Base-by-base conservation (phyloP, 2,113 vertebrate genomes). In the Mystacornis crossleyi region DNA sequence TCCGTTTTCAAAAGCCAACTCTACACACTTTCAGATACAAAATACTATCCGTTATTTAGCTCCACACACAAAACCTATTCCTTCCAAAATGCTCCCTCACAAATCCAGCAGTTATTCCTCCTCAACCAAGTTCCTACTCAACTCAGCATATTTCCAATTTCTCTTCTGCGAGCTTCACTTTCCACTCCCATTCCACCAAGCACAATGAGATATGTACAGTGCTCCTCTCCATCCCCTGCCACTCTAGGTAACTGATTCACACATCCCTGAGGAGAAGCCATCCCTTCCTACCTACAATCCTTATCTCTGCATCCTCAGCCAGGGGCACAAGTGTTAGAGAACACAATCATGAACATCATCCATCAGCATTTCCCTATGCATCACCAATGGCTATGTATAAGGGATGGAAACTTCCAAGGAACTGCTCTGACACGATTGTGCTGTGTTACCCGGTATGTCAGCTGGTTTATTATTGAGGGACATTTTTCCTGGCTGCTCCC, bases 361-460 rank as follows among this genome's bases (percentile, higher is more conserved):
- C 12, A 8, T 5, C 14, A 15, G 24, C 20, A 3, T n/a, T 77
- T 50, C 54, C 42, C 14, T 28, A 3, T 1, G 2, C 36, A 54
- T 29, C n/a, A 33, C 29, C n/a, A 36, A 10, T 1, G 10, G 29
- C 31, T 64, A 2, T 0, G 0, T 8, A 4, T 29, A 38, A 42
- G 24, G n/a, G 50, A 29, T 7, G 36, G 65, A 40, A 72, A 19
- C 6, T 28, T 43, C 62, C 58, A 16, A 47, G 54, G 50, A 62
- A 2, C 17, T 66, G 36, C 13, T 84, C 65, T 36, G 42, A 43
- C 83, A 43, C 2, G 12, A 5, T 0, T 31, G 42, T 42, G 34
- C 38, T 29, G 4, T 2, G 26, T 28, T 21, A 36, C 28, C 36
- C 57, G 57, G 2, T 6, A 2, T 11, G 8, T 38, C 67, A 81